Conservation (phyloP, 2,113 vertebrate species). For the Natator depressus region DNA sequence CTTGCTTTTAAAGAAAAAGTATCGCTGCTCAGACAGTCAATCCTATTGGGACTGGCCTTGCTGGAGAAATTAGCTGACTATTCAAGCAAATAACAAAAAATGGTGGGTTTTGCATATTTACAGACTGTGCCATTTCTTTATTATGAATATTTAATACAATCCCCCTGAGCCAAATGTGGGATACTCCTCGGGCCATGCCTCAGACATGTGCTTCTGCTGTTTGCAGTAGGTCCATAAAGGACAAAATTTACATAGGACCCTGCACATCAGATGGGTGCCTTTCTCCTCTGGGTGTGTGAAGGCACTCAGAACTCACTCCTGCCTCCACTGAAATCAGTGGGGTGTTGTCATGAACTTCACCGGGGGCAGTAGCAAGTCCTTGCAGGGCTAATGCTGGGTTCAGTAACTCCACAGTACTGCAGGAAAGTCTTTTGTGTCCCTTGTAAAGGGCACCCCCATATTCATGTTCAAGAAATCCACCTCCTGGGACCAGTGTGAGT, state of each 20-base stretch:
- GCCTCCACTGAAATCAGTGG: not conserved
- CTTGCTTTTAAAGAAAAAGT: not conserved
- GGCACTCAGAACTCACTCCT: not conserved
- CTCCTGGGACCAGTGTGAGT: not conserved
- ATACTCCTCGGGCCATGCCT: not conserved
- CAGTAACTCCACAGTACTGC: not conserved
- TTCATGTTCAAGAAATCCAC: not conserved
- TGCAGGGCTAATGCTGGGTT: not conserved
- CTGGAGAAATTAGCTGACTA: accelerated
- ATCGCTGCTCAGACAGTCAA: not conserved
- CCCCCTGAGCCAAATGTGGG: not conserved
- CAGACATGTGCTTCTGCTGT: not conserved
- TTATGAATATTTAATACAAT: not conserved
- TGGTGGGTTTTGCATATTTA: accelerated
- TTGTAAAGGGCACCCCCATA: not conserved
- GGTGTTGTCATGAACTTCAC: not conserved
- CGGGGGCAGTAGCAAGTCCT: not conserved
- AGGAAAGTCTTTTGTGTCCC: not conserved
- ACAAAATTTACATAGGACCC: not conserved
- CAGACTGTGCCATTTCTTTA: not conserved
- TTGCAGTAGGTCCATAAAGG: not conserved
- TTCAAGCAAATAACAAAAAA: not conserved
- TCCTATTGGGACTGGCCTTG: not conserved
- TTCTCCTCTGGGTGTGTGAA: not conserved
- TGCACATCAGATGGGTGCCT: not conserved